Conservation (phyloP, 2,113 vertebrate genomes). For the Turdus rufiventris region DNA sequence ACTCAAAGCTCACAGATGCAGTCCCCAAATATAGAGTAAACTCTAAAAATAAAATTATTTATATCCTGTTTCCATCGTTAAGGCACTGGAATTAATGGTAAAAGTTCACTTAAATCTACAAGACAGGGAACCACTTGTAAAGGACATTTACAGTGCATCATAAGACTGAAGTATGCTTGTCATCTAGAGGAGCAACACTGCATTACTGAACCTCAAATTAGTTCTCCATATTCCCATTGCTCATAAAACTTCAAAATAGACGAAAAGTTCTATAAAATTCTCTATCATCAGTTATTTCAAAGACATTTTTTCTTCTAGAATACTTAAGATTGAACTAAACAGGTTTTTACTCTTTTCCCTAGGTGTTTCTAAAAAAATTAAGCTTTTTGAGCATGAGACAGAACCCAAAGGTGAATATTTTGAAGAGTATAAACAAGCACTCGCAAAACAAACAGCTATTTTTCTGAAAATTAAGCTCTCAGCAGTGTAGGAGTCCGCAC, state of each 20-base stretch:
- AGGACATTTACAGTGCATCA: neutral
- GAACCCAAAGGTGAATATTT: neutral
- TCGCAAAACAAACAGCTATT: neutral
- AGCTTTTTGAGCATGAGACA: neutral
- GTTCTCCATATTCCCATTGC: neutral
- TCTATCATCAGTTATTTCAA: neutral
- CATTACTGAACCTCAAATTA: neutral
- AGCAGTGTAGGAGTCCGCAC: neutral
- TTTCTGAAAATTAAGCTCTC: neutral
- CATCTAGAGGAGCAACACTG: neutral
- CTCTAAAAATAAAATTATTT: neutral
- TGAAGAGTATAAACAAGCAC: neutral
- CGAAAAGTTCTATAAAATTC: neutral
- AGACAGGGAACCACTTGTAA: neutral
- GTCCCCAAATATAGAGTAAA: neutral
- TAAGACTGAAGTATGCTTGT: neutral
- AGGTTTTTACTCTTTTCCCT: neutral
- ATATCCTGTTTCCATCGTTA: neutral
- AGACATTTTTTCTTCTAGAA: neutral
- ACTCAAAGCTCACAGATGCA: neutral
- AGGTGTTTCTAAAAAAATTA: neutral
- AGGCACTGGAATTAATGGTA: neutral
- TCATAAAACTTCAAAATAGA: neutral
- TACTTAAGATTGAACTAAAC: neutral
- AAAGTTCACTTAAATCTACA: neutral